Percentiles rank a stretch among this genome's conserved stretches.
These are phyloP conservation scores for Acronicta alni DNA, from an alignment of 2,888 invertebrate genomes.

Conservation along the genomic window DNA sequence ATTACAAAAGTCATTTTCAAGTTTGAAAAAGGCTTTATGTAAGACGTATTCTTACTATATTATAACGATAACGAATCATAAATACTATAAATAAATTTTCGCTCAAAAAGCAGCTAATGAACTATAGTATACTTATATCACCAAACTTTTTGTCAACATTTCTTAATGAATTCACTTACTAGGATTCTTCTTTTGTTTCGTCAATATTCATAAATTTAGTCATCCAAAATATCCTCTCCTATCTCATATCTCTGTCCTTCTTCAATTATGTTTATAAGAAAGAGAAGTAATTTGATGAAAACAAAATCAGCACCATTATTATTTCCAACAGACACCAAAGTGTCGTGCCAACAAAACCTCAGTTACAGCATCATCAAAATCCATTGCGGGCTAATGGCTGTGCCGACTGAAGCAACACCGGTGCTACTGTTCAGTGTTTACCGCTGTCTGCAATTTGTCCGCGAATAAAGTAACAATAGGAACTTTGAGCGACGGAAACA, in stretches of 20 bases:
- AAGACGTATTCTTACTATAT: too few relatives aligned
- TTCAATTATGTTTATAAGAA: neutral
- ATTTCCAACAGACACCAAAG: neutral
- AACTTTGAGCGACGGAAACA: conserved; percentile 41
- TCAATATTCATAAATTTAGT: too few relatives aligned
- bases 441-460: conserved; percentile 35
- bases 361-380: neutral
- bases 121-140: too few relatives aligned
- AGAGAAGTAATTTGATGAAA: neutral
- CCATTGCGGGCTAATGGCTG: neutral
- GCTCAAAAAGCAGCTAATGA: too few relatives aligned
- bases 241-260: neutral
- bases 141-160: too few relatives aligned
- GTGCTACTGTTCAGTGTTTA: conserved; percentile 8
- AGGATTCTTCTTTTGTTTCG: too few relatives aligned
- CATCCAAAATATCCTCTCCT: too few relatives aligned
- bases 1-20: too few relatives aligned
- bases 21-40: too few relatives aligned
- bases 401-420: neutral
- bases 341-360: neutral
- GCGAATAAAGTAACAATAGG: conserved; percentile 33
- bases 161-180: too few relatives aligned
- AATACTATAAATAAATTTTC: too few relatives aligned
- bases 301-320: neutral
- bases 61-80: too few relatives aligned